Evolutionary conservation across 2,797 vertebrate genomes (phyloP).

Genomic region (Selene dorsalis): DNA sequence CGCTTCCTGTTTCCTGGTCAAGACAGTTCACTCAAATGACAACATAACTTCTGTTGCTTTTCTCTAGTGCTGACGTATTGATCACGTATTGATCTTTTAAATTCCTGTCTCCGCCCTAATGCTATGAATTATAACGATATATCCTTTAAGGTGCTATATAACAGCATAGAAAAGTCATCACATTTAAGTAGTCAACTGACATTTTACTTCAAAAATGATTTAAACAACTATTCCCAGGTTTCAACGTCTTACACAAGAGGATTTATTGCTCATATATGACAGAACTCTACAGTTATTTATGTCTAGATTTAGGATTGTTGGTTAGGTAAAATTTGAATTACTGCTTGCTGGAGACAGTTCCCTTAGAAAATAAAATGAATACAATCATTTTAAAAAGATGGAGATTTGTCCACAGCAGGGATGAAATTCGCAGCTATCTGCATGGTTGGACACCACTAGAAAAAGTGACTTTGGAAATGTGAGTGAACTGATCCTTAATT

Average conservation of each 20-base stretch:
- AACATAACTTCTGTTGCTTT: background rate
- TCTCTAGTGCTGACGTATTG: background rate
- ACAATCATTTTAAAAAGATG: no score
- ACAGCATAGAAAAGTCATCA: no score
- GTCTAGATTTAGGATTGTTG: background rate
- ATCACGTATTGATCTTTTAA: background rate
- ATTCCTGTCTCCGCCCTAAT: background rate
- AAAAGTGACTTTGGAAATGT: background rate
- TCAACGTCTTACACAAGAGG: background rate
- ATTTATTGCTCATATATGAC: background rate
- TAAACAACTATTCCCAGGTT: background rate
- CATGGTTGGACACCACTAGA: background rate
- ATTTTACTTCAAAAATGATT: no score
- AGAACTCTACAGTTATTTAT: background rate
- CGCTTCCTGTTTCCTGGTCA: background rate
- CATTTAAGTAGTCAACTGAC: no score
- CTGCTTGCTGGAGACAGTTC: background rate
- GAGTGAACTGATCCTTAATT: slow-evolving; percentile 5
- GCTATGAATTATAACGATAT: background rate
- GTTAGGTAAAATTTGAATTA: background rate
- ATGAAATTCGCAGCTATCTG: no score
- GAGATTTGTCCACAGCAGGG: no score
- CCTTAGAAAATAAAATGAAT: background rate
- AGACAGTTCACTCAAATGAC: slow-evolving; percentile 9
- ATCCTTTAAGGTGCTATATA: background rate